phyloP scores from a whole-genome alignment of 1,140 invertebrate genomes.

The Brachionus paranguensis region DNA sequence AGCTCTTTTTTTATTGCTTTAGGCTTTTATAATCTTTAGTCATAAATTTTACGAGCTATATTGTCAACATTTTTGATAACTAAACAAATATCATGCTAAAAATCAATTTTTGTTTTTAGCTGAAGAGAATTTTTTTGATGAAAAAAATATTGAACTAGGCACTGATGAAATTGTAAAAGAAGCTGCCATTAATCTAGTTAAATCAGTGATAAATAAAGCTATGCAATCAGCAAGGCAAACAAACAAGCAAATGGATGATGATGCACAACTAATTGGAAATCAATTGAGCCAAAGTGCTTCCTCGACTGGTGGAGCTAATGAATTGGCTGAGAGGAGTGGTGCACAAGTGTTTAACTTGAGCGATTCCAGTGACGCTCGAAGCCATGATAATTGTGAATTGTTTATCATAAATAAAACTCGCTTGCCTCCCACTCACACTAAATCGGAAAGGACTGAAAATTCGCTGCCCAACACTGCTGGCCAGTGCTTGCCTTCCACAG shows the following conservation, averaged over 20 bases:
- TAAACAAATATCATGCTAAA: conserved; percentile 3
- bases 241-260: not conserved
- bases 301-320: not conserved
- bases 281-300: not conserved
- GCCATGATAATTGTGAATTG: not conserved
- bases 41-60: not conserved
- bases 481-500: not conserved
- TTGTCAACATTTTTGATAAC: not conserved
- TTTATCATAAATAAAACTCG: not conserved
- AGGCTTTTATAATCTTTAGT: not conserved
- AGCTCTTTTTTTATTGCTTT: not conserved
- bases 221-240: not conserved
- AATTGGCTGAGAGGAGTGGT: not conserved
- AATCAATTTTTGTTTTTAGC: not conserved
- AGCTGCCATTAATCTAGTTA: conserved; percentile 1
- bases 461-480: not conserved
- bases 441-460: not conserved
- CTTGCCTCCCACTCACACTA: not conserved
- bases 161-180: not conserved
- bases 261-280: conserved; percentile 2
- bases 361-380: not conserved
- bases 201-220: conserved; percentile 1
- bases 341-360: not conserved
- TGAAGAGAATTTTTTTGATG: not conserved
- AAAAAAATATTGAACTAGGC: not conserved